Base-by-base conservation (phyloP, 2,797 vertebrate species). In the Urophycis tenuis region DNA sequence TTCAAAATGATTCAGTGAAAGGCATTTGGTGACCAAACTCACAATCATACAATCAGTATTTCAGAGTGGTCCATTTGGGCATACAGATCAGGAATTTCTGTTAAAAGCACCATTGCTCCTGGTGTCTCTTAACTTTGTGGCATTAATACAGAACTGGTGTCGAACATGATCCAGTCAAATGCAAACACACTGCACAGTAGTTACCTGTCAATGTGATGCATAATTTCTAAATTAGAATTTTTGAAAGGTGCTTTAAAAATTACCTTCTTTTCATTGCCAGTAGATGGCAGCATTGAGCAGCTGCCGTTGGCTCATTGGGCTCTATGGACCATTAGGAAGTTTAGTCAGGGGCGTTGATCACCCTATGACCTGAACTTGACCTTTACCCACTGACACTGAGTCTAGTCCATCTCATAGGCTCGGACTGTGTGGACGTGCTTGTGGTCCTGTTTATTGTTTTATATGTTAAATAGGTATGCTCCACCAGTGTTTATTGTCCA, bases 361-460 rank as follows among this genome's bases (percentile, higher is more conserved):
- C 80, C 80, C 80, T 81, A 11, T 92, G 92, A 86, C 91, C 90
- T 92, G 89, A 93, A 92, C 91, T 92, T 93, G 92, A 94, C 92
- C 92, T 71, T 71, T 71, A 32, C 6, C 33, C 69, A 71, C 30
- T 25, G n/a, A 15, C 67, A 70, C 67, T 19, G 31, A 71, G 17
- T 33, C 33, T 31, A 31, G 17, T 33, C 69, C 29, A 71, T 31
- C 31, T 71, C 17, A 33, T 17, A 15, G 7, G 69, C 15, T 70
- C 31, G 0, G 49, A 5, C 22, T 64, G 60, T 64, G 60, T 29
- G 60, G 25, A 64, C 25, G n/a, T 64, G 12, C 33, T 32, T 82
- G 32, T 1, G 41, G 34, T 30, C 14, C 19, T 33, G 2, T 15
- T 0, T 74, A 41, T 71, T 73, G 64, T 73, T 41, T 1, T 32